A percentile compares a stretch with the other conserved stretches of the same genome.
Evolutionary conservation across 2,888 invertebrate genomes (phyloP).

Genomic region (Blastobasis lacticolella): DNA sequence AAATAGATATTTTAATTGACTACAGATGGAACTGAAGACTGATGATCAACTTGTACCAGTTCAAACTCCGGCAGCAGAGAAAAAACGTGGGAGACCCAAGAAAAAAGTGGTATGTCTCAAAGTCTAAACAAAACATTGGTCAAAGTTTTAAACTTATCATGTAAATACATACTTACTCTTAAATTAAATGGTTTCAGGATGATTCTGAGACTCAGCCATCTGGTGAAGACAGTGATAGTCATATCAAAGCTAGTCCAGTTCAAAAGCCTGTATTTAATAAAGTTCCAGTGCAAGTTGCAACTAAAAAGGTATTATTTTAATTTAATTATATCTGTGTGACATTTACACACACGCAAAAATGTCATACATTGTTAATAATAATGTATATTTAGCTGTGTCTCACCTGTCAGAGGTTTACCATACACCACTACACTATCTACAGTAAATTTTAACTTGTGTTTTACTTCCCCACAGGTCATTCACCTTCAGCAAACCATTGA

Average conservation of each 20-base stretch:
- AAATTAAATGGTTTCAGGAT: constrained; percentile 38
- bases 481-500: no score
- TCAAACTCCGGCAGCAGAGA: constrained; percentile 40
- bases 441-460: no score
- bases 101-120: constrained; percentile 41
- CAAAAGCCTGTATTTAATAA: constrained; percentile 31
- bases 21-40: constrained; percentile 59
- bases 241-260: constrained; percentile 35
- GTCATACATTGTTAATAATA: no score
- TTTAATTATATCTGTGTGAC: no score
- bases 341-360: no score
- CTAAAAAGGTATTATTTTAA: constrained; percentile 13
- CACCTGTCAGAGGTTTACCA: no score
- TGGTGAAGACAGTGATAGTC: constrained; percentile 60
- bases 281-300: constrained; percentile 18
- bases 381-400: no score
- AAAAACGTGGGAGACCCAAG: constrained; percentile 52
- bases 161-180: neutral
- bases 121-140: no score
- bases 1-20: constrained; percentile 1
- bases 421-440: no score
- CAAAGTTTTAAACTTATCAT: neutral
- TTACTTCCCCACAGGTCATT: no score
- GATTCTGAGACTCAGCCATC: constrained; percentile 56
- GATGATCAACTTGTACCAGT: constrained; percentile 61